A percentile compares a stretch with the other conserved stretches of the same genome.
phyloP scores from a whole-genome alignment of 2,888 invertebrate species.

The Brenthis hecate region DNA sequence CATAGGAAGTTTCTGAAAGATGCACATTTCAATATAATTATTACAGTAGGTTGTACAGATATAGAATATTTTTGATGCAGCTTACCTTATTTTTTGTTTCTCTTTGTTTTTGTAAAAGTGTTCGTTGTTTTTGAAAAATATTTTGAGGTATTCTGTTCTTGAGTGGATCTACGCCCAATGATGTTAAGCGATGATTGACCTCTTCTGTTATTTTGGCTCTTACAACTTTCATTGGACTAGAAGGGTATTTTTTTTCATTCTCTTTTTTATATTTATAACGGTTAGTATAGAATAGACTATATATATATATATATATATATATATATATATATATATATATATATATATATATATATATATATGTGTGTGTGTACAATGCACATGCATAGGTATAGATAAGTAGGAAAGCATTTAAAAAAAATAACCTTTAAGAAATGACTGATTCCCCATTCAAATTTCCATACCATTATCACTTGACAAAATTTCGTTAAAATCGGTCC shows the following conservation, averaged over 20 bases:
- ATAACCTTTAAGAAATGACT: too few species aligned
- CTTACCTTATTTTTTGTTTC: constrained; percentile 81
- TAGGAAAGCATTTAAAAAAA: too few species aligned
- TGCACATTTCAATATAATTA: background rate
- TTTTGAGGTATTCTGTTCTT: constrained; percentile 82
- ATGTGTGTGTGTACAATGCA: too few species aligned
- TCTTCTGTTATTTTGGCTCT: constrained; percentile 75
- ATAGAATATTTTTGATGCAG: background rate
- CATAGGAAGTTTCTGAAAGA: constrained; percentile 73
- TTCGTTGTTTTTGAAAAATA: constrained; percentile 81
- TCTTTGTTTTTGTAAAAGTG: constrained; percentile 81
- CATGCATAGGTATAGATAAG: too few species aligned
- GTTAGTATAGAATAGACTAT: too few species aligned
- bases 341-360: too few species aligned
- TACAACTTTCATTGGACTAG: constrained; percentile 67
- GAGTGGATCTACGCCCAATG: constrained; percentile 84
- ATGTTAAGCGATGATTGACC: constrained; percentile 79
- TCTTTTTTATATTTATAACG: background rate
- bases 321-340: too few species aligned
- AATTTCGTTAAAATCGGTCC: too few species aligned
- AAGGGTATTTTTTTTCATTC: constrained; percentile 7
- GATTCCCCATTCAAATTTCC: too few species aligned
- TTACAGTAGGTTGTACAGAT: background rate
- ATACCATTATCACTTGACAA: too few species aligned
- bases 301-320: too few species aligned